Evolutionary conservation across 23 tunicate genomes (phyloP).

Genomic region (Trididemnum nubilum): DNA sequence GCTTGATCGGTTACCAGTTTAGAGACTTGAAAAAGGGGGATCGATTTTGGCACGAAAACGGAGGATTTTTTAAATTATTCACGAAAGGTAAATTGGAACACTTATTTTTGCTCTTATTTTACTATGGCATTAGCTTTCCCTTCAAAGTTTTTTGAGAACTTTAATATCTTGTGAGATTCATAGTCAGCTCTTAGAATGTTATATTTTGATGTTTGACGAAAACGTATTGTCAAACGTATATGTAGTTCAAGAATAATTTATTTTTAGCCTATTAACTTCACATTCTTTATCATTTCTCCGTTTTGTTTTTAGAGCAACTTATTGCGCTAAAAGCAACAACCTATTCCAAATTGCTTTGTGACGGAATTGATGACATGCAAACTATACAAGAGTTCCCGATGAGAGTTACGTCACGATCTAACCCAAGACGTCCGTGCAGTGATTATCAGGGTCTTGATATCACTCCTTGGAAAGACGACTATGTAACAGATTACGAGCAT

Average conservation of each 20-base stretch:
- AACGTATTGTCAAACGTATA: no score
- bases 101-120: no score
- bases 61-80: conserved; percentile 59
- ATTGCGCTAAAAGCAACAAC: conserved; percentile 41
- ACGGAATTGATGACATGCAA: conserved; percentile 48
- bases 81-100: conserved; percentile 43
- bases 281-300: no score
- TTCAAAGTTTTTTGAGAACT: no score
- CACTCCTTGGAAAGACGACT: conserved; percentile 64
- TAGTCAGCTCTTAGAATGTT: background rate
- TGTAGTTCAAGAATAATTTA: no score
- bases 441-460: conserved; percentile 46
- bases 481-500: background rate
- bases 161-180: background rate
- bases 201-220: no score
- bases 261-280: no score
- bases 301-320: conserved; percentile 70
- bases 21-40: conserved; percentile 80
- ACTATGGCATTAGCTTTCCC: no score
- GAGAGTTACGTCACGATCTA: conserved; percentile 23
- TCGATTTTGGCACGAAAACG: conserved; percentile 92
- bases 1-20: conserved; percentile 81
- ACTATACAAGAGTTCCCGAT: conserved; percentile 74
- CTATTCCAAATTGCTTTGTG: conserved; percentile 61
- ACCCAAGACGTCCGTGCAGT: conserved; percentile 48